These are phyloP conservation scores for Amblyopsis rosae DNA, from an alignment of 2,113 vertebrate species.

Conservation along the genomic window DNA sequence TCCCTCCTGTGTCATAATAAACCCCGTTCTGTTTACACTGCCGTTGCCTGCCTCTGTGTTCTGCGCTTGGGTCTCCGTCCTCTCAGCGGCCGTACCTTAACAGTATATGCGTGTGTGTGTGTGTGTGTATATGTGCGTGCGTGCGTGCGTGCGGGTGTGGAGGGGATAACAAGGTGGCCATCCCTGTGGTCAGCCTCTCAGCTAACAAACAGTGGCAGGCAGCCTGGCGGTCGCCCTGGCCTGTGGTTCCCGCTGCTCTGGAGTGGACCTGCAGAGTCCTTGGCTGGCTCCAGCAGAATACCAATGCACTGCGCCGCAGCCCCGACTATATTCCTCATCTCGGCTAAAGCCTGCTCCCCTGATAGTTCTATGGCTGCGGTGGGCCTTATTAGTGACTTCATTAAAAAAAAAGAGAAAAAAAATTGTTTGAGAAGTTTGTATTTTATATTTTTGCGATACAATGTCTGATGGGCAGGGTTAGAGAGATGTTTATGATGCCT, in stretches of 20 bases:
- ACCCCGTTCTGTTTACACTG: no score
- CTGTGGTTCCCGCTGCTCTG: constrained; percentile 50
- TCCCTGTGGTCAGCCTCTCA: constrained; percentile 29
- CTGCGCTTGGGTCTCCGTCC: no score
- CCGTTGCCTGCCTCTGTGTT: no score
- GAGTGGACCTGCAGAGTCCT: constrained; percentile 50
- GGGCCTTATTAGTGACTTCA: constrained; percentile 41
- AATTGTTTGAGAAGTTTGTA: constrained; percentile 4
- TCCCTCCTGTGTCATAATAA: no score
- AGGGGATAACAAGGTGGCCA: constrained; percentile 27
- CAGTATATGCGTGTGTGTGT: not conserved
- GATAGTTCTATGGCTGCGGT: constrained; percentile 35
- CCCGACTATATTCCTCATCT: constrained; percentile 1
- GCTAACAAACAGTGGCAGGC: constrained; percentile 70
- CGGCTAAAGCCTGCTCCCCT: constrained; percentile 12
- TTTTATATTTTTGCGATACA: no score
- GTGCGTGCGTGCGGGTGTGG: not conserved
- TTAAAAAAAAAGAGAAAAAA: not conserved
- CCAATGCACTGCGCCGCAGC: constrained; percentile 37
- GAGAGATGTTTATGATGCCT: not conserved
- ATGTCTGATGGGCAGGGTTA: not conserved
- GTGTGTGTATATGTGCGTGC: not conserved
- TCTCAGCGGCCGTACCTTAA: no score
- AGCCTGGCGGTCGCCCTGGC: constrained; percentile 50
- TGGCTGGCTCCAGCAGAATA: constrained; percentile 53